Base-by-base conservation (phyloP, 2,888 invertebrate genomes). In the Seira musarum region DNA sequence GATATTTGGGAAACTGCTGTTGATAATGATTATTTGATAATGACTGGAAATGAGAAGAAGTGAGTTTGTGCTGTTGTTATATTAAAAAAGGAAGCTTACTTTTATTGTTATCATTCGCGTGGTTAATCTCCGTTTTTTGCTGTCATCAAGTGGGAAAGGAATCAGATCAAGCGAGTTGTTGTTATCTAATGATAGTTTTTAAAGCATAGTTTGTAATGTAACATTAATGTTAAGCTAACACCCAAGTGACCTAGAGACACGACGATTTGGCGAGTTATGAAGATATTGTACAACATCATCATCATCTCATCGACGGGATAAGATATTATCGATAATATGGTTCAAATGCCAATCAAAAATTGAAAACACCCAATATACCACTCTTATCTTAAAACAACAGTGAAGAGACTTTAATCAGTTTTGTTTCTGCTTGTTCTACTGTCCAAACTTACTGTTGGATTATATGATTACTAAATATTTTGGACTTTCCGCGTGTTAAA, bases 161-260 rank as follows among this genome's bases (percentile, higher is more conserved):
- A 77, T 77, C 77, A 77, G 77, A 77, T 77, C 71, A 77, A 70
- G 70, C 70, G 35, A 19, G 35, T 61, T 67, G 60, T 53, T 61
- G 61, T 70, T 60, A 70, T 61, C 40, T n/a, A n/a, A n/a, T n/a
- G n/a, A n/a, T n/a, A n/a, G n/a, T n/a, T n/a, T n/a, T n/a, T n/a
- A n/a, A n/a, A n/a, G n/a, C 77, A 66, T 66, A 21, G 61, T 53
- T 40, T 71, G 71, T 77, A 79, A 79, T 79, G 72, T 79, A 79
- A 68, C 65, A 72, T 67, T 79, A 79, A 72, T 79, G 68, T 79
- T 79, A 79, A 79, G 78, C 60, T 68, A 79, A 79, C 78, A 79
- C 78, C 78, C 82, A 82, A 82, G 82, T 82, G 82, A 82, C 82
- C 82, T 82, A 82, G 70, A 82, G 82, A 82, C 82, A 78, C 74